phyloP scores from a whole-genome alignment of 1,140 invertebrate species.

The Bombus sylvicola region DNA sequence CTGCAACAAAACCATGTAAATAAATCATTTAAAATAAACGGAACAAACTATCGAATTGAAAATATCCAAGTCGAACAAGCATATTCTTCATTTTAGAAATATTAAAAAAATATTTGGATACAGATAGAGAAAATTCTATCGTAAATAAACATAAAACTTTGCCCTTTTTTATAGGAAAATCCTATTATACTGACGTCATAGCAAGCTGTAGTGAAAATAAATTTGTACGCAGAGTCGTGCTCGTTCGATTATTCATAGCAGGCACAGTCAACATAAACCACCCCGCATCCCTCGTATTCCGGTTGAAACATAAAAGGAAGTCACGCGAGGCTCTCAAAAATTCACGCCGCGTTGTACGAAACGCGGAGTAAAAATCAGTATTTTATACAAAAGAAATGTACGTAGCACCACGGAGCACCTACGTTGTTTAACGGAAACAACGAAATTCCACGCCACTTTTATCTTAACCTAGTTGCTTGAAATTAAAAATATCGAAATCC shows the following conservation, averaged over 20 bases:
- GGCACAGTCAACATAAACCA: not conserved
- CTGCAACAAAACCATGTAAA: too few species aligned
- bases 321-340: not conserved
- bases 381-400: not conserved
- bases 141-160: not conserved
- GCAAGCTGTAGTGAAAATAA: not conserved
- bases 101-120: not conserved
- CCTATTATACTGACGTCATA: not conserved
- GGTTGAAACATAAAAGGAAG: not conserved
- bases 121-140: not conserved
- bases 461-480: not conserved
- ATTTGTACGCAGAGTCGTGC: not conserved
- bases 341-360: not conserved
- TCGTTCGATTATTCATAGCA: constrained; percentile 24
- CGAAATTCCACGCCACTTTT: not conserved
- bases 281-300: not conserved
- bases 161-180: not conserved
- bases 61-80: too few species aligned
- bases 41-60: not conserved
- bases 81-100: not conserved
- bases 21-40: not conserved
- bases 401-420: too few species aligned
- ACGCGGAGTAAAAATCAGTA: not conserved
- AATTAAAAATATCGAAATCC: not conserved
- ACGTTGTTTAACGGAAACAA: not conserved